Percentiles rank a stretch among this genome's conserved stretches.
Evolutionary conservation across 1,140 invertebrate genomes (phyloP).

Genomic region (Penaeus vannamei): DNA sequence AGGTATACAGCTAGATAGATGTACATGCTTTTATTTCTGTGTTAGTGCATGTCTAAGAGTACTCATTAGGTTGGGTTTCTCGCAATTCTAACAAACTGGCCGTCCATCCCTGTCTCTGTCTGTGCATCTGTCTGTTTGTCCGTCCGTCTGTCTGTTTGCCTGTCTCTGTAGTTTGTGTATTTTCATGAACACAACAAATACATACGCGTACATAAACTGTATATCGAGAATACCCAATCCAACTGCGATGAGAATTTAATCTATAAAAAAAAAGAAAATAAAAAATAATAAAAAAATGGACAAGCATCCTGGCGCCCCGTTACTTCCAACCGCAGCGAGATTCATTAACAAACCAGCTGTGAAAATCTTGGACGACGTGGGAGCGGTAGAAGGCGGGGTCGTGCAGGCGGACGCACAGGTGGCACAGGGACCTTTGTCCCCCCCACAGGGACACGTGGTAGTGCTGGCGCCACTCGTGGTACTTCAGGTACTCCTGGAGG

Average conservation of each 20-base stretch:
- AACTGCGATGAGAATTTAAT: conserved; percentile 2
- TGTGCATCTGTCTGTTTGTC: too few species aligned
- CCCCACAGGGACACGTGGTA: conserved; percentile 69
- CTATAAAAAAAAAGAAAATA: too few species aligned
- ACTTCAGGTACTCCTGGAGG: conserved; percentile 44
- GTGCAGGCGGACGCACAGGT: conserved; percentile 66
- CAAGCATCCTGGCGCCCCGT: too few species aligned
- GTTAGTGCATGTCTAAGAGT: too few species aligned
- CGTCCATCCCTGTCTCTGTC: too few species aligned
- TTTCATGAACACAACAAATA: background rate
- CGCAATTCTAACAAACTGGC: too few species aligned
- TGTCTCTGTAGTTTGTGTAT: too few species aligned
- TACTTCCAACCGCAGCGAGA: background rate
- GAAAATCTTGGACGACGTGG: conserved; percentile 50
- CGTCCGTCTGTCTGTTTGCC: too few species aligned
- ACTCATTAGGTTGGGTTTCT: too few species aligned
- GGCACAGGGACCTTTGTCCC: conserved; percentile 64
- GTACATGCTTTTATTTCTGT: too few species aligned
- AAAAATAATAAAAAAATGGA: background rate
- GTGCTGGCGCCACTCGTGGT: conserved; percentile 66
- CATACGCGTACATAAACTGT: background rate
- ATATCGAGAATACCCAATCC: too few species aligned
- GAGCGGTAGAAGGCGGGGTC: conserved; percentile 38
- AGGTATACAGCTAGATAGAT: conserved; percentile 37
- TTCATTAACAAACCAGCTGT: conserved; percentile 48